Percentiles rank a stretch among this genome's conserved stretches.
These are phyloP conservation scores for Poeciliopsis gracilis DNA, from an alignment of 2,797 vertebrate species.

Conservation along the genomic window DNA sequence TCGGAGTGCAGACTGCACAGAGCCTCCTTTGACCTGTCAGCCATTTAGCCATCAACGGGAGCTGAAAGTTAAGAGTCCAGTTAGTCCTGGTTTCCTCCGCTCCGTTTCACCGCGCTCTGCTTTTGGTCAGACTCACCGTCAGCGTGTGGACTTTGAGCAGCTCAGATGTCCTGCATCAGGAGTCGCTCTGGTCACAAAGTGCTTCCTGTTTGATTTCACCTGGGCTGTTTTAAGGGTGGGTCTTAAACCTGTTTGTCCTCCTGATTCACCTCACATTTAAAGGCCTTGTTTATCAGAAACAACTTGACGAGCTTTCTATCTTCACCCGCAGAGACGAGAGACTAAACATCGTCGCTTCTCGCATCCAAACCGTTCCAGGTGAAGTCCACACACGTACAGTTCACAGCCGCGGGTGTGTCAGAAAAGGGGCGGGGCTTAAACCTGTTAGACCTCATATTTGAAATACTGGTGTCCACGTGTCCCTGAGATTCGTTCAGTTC, in stretches of 20 bases:
- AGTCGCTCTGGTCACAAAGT: not conserved
- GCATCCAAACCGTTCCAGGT: not conserved
- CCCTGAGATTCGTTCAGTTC: not conserved
- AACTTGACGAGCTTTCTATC: not conserved
- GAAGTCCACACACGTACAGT: not conserved
- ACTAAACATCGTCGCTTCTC: not conserved
- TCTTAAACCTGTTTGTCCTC: not conserved
- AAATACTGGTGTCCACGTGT: not conserved
- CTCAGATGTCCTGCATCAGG: not conserved
- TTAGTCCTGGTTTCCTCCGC: not conserved
- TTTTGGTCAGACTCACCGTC: not conserved
- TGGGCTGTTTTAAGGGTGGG: not conserved
- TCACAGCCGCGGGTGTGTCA: not conserved
- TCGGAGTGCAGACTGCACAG: constrained; percentile 54
- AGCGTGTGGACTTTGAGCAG: not conserved
- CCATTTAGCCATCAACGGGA: not conserved
- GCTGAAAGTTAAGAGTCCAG: not conserved
- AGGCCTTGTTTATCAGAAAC: not conserved
- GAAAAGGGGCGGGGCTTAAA: not conserved
- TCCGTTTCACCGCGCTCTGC: not conserved
- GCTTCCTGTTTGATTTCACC: not conserved
- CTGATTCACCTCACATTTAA: not conserved
- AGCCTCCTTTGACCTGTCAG: not conserved
- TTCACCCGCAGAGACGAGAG: not conserved
- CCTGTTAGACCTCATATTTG: not conserved